phyloP scores from a whole-genome alignment of 2,113 vertebrate species.

The Salvelinus sp. region DNA sequence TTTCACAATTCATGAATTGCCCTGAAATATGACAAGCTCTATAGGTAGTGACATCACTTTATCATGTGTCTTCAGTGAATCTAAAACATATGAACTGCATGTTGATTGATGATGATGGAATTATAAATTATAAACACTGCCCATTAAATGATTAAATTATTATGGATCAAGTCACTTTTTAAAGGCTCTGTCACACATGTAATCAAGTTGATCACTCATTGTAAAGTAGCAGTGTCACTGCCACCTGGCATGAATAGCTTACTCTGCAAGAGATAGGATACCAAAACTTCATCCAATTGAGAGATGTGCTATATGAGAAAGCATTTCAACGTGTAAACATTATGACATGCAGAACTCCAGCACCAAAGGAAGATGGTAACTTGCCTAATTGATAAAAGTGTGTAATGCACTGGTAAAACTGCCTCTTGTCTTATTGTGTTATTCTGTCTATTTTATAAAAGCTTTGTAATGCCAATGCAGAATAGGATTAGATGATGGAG shows the following conservation, averaged over 20 bases:
- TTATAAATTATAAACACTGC: too few relatives aligned
- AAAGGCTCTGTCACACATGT: neutral
- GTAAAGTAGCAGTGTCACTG: neutral
- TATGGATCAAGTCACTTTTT: neutral
- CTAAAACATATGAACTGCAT: neutral
- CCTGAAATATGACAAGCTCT: neutral
- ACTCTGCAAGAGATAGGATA: neutral
- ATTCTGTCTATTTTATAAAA: neutral
- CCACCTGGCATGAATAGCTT: neutral
- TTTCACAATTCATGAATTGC: neutral
- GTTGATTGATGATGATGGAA: neutral
- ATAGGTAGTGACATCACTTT: neutral
- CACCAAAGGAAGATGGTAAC: neutral
- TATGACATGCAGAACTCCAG: neutral
- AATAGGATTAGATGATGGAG: too few relatives aligned
- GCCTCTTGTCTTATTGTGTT: too few relatives aligned
- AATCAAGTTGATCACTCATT: neutral
- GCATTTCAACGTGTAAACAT: neutral
- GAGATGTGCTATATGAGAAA: neutral
- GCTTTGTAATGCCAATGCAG: too few relatives aligned
- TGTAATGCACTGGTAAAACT: neutral
- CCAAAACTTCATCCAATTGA: neutral
- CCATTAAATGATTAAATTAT: neutral
- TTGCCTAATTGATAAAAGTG: neutral
- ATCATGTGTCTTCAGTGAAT: neutral